These are phyloP conservation scores for Lithobates pipiens DNA, from an alignment of 2,797 vertebrate species.

Conservation along the genomic window DNA sequence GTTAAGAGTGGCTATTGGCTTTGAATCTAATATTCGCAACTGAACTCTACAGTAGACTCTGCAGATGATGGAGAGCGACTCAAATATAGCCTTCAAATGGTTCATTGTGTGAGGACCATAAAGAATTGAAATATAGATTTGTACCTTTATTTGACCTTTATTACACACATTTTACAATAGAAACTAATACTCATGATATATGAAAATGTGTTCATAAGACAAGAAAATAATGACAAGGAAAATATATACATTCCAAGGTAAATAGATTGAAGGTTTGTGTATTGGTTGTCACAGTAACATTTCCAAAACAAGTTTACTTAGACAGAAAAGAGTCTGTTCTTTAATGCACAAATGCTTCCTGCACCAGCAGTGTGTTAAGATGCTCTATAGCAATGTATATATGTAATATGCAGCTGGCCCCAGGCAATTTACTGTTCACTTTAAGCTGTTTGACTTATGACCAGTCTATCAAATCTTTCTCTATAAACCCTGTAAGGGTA, in stretches of 20 bases:
- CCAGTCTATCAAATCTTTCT: no score
- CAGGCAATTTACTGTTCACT: background rate
- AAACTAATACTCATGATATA: background rate
- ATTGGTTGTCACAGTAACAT: conserved; percentile 17
- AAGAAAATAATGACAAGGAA: conserved; percentile 38
- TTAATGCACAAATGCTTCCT: background rate
- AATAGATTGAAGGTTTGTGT: conserved; percentile 40
- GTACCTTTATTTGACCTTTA: background rate
- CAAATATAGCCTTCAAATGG: no score
- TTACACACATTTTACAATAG: background rate
- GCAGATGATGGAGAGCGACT: no score
- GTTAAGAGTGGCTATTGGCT: no score
- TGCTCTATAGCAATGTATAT: background rate
- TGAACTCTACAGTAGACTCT: no score
- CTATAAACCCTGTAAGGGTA: no score
- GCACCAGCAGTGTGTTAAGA: background rate
- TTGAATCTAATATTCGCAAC: no score
- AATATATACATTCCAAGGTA: conserved; percentile 45
- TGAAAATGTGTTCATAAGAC: conserved; percentile 9
- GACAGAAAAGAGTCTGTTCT: conserved; percentile 27
- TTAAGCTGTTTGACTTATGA: no score
- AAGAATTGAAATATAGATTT: background rate
- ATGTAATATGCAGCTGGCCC: background rate
- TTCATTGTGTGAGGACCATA: no score
- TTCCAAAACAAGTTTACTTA: conserved; percentile 38